Evolutionary conservation across 2,888 invertebrate genomes (phyloP).

Genomic region (Mesoligia furuncula): DNA sequence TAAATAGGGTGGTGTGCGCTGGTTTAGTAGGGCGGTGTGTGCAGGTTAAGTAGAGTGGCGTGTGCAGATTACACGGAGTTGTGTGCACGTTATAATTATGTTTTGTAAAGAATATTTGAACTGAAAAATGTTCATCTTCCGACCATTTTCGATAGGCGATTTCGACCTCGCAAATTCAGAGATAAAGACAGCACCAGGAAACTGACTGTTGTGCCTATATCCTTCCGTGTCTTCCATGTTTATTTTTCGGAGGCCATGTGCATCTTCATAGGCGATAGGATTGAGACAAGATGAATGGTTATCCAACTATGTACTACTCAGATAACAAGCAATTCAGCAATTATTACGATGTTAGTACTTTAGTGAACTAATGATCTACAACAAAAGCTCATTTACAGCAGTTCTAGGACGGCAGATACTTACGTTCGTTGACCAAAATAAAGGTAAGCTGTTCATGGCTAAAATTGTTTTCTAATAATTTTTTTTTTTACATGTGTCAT

Average conservation of each 20-base stretch:
- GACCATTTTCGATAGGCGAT: not conserved
- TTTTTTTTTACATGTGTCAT: not conserved
- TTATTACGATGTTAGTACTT: not conserved
- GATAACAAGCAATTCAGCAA: not conserved
- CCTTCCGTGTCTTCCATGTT: not conserved
- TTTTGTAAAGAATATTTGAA: not conserved
- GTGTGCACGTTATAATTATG: not conserved
- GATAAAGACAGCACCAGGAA: not conserved
- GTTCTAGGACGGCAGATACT: conserved; percentile 8
- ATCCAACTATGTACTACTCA: not conserved
- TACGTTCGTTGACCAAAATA: conserved; percentile 6
- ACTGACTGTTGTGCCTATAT: not conserved
- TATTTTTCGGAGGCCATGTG: not conserved
- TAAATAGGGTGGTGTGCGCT: no score
- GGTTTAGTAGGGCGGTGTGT: no score
- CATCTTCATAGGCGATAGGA: not conserved
- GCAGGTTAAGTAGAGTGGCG: no score
- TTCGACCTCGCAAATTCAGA: not conserved
- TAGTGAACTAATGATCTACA: not conserved
- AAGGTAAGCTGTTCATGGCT: conserved; percentile 4
- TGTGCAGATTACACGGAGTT: no score
- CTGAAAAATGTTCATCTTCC: not conserved
- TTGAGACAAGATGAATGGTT: not conserved
- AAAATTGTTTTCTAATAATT: not conserved
- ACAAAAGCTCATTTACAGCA: not conserved